A percentile compares a stretch with the other conserved stretches of the same genome.
These are phyloP conservation scores for Stenotaenia linearis DNA, from an alignment of 2,888 invertebrate genomes.

Conservation along the genomic window DNA sequence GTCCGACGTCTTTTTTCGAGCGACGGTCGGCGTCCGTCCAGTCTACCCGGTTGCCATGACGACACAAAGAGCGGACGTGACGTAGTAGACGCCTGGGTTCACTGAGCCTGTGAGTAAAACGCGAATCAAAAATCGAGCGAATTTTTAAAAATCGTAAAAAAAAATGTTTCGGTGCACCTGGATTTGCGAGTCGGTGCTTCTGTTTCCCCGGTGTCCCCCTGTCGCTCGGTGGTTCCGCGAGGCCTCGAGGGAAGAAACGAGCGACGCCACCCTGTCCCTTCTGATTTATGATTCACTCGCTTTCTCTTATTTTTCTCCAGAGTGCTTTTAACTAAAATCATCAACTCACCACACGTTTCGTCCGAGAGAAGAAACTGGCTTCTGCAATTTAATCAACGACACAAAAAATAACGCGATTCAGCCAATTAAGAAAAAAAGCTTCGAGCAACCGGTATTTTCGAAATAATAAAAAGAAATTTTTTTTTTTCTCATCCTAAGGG, in stretches of 20 bases:
- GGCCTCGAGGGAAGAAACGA: neutral
- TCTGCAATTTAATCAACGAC: neutral
- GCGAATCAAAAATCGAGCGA: neutral
- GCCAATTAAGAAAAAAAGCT: neutral
- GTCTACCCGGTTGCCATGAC: neutral
- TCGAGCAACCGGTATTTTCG: neutral
- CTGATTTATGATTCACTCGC: constrained; percentile 18
- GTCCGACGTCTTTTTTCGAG: no score
- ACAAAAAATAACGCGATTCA: neutral
- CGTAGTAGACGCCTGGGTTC: neutral
- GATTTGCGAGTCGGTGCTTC: neutral
- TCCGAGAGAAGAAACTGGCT: neutral
- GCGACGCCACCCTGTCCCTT: neutral
- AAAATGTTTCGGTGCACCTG: neutral
- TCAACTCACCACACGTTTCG: neutral
- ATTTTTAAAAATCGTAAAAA: neutral
- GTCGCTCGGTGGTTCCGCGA: neutral
- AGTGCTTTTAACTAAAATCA: constrained; percentile 6
- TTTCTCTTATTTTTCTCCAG: neutral
- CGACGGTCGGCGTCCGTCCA: neutral
- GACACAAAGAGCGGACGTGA: neutral
- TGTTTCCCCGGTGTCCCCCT: neutral
- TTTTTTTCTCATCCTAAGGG: neutral
- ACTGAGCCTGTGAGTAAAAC: neutral
- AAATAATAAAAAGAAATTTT: neutral